Evolutionary conservation across 2,888 invertebrate species (phyloP).

Genomic region (Pachycephus smyrnensis): DNA sequence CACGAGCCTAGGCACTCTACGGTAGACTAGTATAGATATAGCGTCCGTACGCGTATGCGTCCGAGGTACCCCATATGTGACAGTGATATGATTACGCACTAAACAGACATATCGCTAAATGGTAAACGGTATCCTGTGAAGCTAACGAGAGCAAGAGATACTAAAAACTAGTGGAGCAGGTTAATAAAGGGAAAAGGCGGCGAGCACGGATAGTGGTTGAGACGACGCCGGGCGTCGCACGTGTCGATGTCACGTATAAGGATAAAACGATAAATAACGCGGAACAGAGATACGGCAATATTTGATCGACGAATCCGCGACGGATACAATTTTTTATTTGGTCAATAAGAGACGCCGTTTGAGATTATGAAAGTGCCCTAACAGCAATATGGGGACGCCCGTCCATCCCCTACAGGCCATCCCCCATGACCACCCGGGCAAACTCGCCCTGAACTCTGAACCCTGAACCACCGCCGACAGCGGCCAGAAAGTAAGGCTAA

Average conservation of each 20-base stretch:
- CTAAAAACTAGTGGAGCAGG: not conserved
- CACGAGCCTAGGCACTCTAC: not conserved
- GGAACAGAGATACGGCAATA: conserved; percentile 22
- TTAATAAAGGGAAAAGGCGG: not conserved
- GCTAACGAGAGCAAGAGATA: not conserved
- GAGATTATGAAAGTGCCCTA: conserved; percentile 60
- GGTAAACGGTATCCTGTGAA: not conserved
- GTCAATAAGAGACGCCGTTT: conserved; percentile 48
- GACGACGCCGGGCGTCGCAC: not conserved
- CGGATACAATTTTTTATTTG: conserved; percentile 50
- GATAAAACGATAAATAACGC: conserved; percentile 7
- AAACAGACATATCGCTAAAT: not conserved
- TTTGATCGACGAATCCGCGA: conserved; percentile 41
- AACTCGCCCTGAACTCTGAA: conserved; percentile 18
- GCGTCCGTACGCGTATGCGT: too few relatives aligned
- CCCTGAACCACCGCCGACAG: conserved; percentile 21
- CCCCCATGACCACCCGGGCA: not conserved
- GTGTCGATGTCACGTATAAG: not conserved
- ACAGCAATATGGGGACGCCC: conserved; percentile 51
- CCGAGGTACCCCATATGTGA: not conserved
- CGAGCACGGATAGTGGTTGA: not conserved
- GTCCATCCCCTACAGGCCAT: conserved; percentile 20
- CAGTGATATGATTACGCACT: not conserved
- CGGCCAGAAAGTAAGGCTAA: not conserved
- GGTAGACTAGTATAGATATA: not conserved